These are phyloP conservation scores for Macrochelys suwanniensis DNA, from an alignment of 2,797 vertebrate genomes.

Conservation along the genomic window DNA sequence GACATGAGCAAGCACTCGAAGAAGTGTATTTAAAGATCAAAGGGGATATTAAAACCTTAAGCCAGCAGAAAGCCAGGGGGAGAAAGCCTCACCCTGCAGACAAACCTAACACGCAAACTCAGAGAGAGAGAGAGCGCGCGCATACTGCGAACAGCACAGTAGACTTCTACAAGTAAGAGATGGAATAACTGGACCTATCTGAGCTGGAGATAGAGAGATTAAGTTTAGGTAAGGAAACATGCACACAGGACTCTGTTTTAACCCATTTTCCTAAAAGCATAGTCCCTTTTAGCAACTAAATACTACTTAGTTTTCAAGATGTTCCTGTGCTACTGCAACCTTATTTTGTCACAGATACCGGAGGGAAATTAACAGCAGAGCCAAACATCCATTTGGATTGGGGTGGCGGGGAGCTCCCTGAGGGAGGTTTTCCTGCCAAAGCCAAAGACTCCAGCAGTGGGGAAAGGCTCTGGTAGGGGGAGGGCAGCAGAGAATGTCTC, in stretches of 20 bases:
- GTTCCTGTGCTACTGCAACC: neutral
- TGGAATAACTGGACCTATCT: neutral
- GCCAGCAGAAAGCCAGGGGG: too few species aligned
- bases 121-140: too few species aligned
- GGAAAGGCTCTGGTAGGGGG: too few species aligned
- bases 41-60: too few species aligned
- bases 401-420: neutral
- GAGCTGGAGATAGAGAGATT: neutral
- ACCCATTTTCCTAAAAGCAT: neutral
- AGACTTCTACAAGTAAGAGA: neutral
- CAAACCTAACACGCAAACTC: too few species aligned
- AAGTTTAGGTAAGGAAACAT: neutral
- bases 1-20: too few species aligned
- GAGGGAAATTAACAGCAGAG: neutral
- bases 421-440: too few species aligned
- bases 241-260: neutral
- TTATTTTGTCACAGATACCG: neutral
- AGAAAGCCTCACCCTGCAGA: too few species aligned
- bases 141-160: neutral
- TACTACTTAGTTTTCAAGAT: neutral
- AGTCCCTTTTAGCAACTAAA: neutral
- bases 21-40: too few species aligned
- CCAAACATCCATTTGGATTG: neutral
- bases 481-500: too few species aligned
- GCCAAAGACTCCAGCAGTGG: too few species aligned